phyloP scores from a whole-genome alignment of 2,113 vertebrate genomes.

The Mungos mungo region DNA sequence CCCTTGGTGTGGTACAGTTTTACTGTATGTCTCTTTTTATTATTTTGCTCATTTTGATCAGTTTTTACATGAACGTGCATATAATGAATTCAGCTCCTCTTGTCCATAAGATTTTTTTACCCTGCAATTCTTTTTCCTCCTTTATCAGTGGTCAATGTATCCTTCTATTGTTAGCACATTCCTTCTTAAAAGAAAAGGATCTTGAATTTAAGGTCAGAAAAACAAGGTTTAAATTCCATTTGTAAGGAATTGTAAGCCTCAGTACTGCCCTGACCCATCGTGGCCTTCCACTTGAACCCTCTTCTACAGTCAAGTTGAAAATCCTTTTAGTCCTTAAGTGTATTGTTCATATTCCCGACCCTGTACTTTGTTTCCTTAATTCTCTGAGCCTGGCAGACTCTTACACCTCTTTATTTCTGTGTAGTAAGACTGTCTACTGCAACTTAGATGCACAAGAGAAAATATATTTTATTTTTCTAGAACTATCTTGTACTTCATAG shows the following conservation, averaged over 20 bases:
- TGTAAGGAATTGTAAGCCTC: background rate
- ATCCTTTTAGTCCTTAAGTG: background rate
- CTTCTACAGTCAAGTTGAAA: background rate
- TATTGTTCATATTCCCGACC: background rate
- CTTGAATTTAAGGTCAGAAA: background rate
- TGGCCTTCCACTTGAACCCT: background rate
- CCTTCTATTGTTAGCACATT: background rate
- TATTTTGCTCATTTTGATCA: constrained; percentile 58
- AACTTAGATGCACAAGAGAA: background rate
- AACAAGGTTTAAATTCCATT: background rate
- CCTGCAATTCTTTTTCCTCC: background rate
- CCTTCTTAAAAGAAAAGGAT: background rate
- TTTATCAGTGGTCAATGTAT: background rate
- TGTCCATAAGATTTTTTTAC: constrained; percentile 35
- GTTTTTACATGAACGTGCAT: constrained; percentile 48
- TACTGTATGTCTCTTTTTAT: constrained; percentile 58
- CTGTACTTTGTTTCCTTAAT: too few relatives aligned
- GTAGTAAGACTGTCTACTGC: background rate
- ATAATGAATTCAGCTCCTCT: constrained; percentile 47
- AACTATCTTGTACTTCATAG: background rate
- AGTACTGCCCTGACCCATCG: background rate
- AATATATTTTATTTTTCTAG: background rate
- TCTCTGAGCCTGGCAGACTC: background rate
- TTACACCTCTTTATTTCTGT: background rate
- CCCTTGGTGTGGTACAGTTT: constrained; percentile 44